A percentile compares a stretch with the other conserved stretches of the same genome.
These are phyloP conservation scores for Bursaphelenchus okinawaensis DNA, from an alignment of 2,888 invertebrate genomes.

Conservation along the genomic window DNA sequence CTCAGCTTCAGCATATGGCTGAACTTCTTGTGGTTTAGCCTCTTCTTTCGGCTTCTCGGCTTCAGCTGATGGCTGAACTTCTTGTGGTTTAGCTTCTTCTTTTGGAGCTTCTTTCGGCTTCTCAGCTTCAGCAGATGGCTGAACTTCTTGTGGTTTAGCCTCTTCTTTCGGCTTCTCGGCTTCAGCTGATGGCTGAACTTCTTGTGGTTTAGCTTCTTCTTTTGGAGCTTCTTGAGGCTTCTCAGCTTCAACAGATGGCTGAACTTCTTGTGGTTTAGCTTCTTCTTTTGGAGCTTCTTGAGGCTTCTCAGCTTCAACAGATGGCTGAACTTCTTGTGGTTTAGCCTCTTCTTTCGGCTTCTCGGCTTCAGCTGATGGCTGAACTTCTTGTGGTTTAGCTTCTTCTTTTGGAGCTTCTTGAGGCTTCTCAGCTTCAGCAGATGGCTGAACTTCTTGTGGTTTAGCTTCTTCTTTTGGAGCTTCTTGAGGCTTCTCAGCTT, in stretches of 20 bases:
- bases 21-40: too few relatives aligned
- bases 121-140: neutral
- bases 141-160: neutral
- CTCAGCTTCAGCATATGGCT: too few relatives aligned
- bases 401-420: neutral
- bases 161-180: slow-evolving; percentile 2
- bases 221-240: neutral
- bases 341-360: neutral
- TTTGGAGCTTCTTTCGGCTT: neutral
- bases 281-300: too few relatives aligned
- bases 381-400: neutral
- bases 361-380: neutral
- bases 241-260: too few relatives aligned
- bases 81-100: neutral
- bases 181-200: too few relatives aligned
- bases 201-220: neutral
- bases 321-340: neutral
- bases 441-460: neutral
- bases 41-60: too few relatives aligned
- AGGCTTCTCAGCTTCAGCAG: neutral
- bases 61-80: too few relatives aligned
- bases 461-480: neutral
- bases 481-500: neutral
- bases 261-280: too few relatives aligned
- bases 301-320: too few relatives aligned